Conservation (phyloP, 2,113 vertebrate genomes). For the Sinocyclocheilus grahami region DNA sequence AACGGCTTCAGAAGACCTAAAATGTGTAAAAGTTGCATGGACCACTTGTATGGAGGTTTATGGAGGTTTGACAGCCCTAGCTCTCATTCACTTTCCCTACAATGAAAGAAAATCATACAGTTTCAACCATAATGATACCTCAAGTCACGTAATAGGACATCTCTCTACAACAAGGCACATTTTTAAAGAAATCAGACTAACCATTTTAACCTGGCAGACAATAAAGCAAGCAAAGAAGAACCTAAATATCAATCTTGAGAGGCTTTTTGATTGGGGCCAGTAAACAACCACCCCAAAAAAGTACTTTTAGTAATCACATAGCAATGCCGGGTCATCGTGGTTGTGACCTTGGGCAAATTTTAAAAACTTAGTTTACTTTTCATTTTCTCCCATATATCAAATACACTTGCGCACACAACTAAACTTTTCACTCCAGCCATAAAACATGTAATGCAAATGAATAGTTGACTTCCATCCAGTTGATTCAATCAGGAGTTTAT, state of each 20-base stretch:
- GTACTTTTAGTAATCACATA: not conserved
- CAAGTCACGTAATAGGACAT: not conserved
- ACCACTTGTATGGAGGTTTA: not conserved
- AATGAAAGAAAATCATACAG: not conserved
- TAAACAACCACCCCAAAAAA: not conserved
- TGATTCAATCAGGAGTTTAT: conserved; percentile 39
- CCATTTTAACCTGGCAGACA: not conserved
- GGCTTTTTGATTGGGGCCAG: not conserved
- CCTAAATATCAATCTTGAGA: not conserved
- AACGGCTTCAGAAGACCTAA: not conserved
- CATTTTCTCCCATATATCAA: not conserved
- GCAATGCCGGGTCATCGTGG: not conserved
- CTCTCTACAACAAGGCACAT: not conserved
- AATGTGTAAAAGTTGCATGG: not conserved
- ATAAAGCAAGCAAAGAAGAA: not conserved
- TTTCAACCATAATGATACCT: not conserved
- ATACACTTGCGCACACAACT: conserved; percentile 18
- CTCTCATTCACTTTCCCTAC: not conserved
- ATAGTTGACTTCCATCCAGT: conserved; percentile 30
- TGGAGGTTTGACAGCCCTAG: not conserved
- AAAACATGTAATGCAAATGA: conserved; percentile 25
- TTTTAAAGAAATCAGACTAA: not conserved
- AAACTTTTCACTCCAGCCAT: not conserved
- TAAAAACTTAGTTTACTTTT: not conserved
- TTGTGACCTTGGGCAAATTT: not conserved